Evolutionary conservation across 2,888 invertebrate genomes (phyloP), one percentile per base, ranked within the genome.

Genomic region (Aporophyla nigra): DNA sequence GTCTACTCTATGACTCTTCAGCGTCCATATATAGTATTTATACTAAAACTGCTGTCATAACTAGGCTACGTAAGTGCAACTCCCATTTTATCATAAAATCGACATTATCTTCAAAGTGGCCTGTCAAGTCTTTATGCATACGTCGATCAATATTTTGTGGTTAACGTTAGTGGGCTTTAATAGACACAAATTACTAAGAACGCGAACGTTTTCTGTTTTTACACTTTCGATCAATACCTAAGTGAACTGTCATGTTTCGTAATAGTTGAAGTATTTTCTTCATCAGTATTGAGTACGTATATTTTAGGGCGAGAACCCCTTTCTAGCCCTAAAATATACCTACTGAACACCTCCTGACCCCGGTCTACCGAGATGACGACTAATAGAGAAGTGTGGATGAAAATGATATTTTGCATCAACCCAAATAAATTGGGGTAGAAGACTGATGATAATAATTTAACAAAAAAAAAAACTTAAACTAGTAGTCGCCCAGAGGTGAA

Each of bases 131-230:
- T 69, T 21, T 33, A 54, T 70, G 66, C 53, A 63, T 59, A 27
- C 67, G 53, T 51, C 24, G 71, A 82, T 82, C 83, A 56, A 82
- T 82, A 82, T 68, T 54, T 76, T 46, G 56, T 46, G 63, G 51
- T 62, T 24, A 59, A 67, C 69, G 58, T 58, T 53, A 56, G 54
- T 46, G 75, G 59, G 46, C 62, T 74, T 40, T 59, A 78, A 71
- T 70, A 53, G 65, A 76, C 71, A 62, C 67, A 80, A 78, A 79
- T 79, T 71, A 78, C 69, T 70, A 40, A 33, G 40, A 74, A 76
- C 49, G 61, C 67, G 40, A 74, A 76, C 49, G 61, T 70, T 76
- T 71, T 74, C 74, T 58, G 78, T 24, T 74, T 76, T 70, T 71
- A 80, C 53, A 74, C 0, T 33, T 2, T 63, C 66, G 75, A 83